These are phyloP conservation scores for Todiramphus saurophagus DNA, from an alignment of 2,113 vertebrate genomes.

Conservation along the genomic window DNA sequence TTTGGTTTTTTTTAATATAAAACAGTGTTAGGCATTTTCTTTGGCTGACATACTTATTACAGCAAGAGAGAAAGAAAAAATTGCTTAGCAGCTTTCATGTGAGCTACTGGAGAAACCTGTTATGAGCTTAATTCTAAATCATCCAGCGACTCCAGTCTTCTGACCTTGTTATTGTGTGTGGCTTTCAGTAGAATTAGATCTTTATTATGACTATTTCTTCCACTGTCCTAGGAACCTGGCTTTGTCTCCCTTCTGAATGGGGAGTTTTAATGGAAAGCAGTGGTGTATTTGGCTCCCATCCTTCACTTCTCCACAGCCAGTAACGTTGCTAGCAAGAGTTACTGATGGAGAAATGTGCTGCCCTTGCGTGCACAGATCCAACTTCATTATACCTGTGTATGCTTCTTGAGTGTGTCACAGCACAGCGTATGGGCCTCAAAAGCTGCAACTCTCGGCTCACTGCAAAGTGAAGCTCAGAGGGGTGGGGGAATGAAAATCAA, in stretches of 20 bases:
- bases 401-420: background rate
- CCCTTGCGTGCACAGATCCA: background rate
- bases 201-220: background rate
- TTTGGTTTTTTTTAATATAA: background rate
- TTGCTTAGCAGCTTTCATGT: background rate
- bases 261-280: background rate
- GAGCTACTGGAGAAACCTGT: background rate
- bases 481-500: background rate
- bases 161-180: background rate
- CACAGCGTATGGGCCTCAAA: background rate
- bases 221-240: background rate
- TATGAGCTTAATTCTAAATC: slow-evolving; percentile 4
- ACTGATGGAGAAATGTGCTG: background rate
- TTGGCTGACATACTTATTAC: background rate
- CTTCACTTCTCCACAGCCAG: background rate
- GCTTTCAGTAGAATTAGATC: background rate
- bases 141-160: background rate
- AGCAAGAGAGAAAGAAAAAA: background rate
- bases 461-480: background rate
- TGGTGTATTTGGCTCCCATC: background rate
- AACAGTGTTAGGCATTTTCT: background rate
- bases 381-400: background rate
- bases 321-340: background rate
- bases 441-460: background rate
- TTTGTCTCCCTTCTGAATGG: background rate